Percentiles rank a stretch among this genome's conserved stretches.
Conservation (phyloP, 2,113 vertebrate species). For the Macrotus californicus region DNA sequence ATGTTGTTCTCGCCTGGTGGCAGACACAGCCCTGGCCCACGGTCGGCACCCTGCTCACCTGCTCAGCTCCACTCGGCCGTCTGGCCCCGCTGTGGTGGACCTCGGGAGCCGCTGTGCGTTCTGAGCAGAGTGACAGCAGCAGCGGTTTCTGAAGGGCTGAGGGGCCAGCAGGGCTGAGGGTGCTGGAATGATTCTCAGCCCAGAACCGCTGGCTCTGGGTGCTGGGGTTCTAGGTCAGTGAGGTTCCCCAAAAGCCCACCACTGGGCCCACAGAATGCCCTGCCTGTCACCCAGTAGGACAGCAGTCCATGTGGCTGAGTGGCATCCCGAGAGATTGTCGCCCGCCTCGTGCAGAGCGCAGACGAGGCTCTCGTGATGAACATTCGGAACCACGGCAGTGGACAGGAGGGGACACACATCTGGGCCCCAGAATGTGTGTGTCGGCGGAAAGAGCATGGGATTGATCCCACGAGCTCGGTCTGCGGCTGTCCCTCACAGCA, state of each 20-base stretch:
- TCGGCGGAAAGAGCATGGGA: fast-evolving
- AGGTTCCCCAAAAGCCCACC: background rate
- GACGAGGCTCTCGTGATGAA: background rate
- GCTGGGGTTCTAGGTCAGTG: background rate
- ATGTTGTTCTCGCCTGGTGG: background rate
- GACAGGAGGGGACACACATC: fast-evolving
- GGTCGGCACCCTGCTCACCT: background rate
- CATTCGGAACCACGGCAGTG: background rate
- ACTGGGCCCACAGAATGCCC: background rate
- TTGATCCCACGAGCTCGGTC: fast-evolving
- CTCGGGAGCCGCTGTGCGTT: background rate
- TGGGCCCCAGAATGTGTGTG: fast-evolving
- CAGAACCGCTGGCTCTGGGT: background rate
- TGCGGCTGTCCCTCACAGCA: fast-evolving
- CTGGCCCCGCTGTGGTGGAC: background rate
- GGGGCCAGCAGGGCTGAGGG: background rate
- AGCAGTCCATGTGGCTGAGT: fast-evolving
- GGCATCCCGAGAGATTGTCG: no score
- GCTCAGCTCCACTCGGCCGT: background rate
- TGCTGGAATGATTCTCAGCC: fast-evolving
- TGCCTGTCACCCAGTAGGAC: background rate
- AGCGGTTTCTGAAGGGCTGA: background rate
- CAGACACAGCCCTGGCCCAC: background rate
- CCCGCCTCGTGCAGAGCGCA: no score
- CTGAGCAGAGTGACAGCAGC: background rate